These are phyloP conservation scores for Gnathochromis pfefferi DNA, from an alignment of 2,113 vertebrate species.

Conservation along the genomic window DNA sequence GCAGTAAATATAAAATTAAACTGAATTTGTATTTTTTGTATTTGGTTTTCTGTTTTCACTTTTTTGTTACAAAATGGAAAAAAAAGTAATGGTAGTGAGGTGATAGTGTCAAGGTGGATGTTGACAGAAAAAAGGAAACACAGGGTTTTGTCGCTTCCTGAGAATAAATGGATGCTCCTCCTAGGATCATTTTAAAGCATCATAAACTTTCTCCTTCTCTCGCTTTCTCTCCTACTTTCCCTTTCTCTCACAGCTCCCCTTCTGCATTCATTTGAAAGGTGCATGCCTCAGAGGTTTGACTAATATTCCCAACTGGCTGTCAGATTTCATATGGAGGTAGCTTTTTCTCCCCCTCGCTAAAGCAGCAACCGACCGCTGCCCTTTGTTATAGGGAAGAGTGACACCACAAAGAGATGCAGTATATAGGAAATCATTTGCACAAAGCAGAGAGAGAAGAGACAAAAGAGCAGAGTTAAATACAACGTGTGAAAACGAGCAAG, in stretches of 20 bases:
- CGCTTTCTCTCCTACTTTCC: not conserved
- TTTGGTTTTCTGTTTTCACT: not conserved
- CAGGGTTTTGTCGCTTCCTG: not conserved
- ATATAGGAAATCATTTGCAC: constrained; percentile 9
- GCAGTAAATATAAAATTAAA: not conserved
- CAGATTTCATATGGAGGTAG: constrained; percentile 18
- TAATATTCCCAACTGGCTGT: constrained; percentile 40
- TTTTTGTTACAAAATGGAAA: not conserved
- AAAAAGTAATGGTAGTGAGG: not conserved
- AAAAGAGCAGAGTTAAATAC: not conserved
- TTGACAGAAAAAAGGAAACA: not conserved
- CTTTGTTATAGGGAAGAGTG: constrained; percentile 8
- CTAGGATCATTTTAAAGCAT: not conserved
- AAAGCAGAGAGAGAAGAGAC: not conserved
- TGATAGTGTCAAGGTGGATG: not conserved
- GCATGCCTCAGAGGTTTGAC: constrained; percentile 42
- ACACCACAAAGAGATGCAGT: constrained; percentile 10
- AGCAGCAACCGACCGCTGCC: not conserved
- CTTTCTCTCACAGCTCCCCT: not conserved
- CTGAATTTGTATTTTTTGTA: not conserved
- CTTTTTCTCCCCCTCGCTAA: not conserved
- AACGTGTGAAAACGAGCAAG: not conserved
- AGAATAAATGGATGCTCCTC: constrained; percentile 34
- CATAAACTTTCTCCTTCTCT: constrained; percentile 20
- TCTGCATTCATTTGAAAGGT: constrained; percentile 29